phyloP scores from a whole-genome alignment of 37 sponge, comb jelly and placozoan genomes.

The Ephydatia muelleri region DNA sequence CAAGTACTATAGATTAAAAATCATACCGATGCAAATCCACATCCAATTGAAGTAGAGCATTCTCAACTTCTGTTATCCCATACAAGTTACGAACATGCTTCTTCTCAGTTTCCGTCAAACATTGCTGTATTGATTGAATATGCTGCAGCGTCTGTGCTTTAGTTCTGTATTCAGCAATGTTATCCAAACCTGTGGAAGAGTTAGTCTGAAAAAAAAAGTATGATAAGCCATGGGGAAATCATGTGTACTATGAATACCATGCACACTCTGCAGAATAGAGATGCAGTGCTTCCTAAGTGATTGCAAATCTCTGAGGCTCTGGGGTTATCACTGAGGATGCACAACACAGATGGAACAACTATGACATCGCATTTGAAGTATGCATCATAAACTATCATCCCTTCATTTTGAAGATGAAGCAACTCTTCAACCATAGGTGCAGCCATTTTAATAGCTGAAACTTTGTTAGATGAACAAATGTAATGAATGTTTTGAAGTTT shows the following conservation, averaged over 20 bases:
- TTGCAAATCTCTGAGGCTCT: conserved; percentile 22
- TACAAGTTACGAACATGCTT: background rate
- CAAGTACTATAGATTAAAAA: background rate
- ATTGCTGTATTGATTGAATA: background rate
- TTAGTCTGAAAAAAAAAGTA: background rate
- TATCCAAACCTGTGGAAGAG: background rate
- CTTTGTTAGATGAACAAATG: conserved; percentile 15
- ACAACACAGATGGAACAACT: conserved; percentile 30
- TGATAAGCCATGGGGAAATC: background rate
- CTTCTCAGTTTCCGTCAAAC: background rate
- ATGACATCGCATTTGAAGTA: conserved; percentile 19
- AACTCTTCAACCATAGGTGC: conserved; percentile 21
- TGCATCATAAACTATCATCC: conserved; percentile 36
- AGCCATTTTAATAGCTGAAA: conserved; percentile 13
- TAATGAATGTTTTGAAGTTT: no score
- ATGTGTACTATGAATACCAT: conserved; percentile 14
- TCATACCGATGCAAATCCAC: conserved; percentile 15
- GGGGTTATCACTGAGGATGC: conserved; percentile 29
- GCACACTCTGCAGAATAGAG: conserved; percentile 2
- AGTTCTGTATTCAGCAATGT: background rate
- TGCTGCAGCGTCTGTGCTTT: background rate
- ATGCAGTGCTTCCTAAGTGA: conserved; percentile 9
- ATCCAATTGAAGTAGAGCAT: conserved; percentile 4
- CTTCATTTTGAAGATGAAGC: conserved; percentile 10
- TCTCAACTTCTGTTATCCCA: conserved; percentile 13